These are phyloP conservation scores for Drepana arcuata DNA, from an alignment of 1,140 invertebrate species.

Conservation along the genomic window DNA sequence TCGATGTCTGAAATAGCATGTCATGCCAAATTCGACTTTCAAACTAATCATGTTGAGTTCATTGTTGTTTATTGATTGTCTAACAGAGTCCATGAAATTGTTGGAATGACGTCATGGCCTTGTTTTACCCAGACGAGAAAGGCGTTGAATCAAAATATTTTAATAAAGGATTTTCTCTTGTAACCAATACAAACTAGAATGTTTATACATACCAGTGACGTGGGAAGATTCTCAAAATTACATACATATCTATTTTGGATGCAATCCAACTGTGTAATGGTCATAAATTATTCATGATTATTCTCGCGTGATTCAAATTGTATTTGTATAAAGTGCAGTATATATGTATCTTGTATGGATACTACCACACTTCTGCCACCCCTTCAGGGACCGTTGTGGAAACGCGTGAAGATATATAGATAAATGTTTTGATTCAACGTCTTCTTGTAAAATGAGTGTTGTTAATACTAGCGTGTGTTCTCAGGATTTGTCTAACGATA, in stretches of 20 bases:
- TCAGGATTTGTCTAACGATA: conserved; percentile 79
- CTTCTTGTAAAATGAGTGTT: conserved; percentile 20
- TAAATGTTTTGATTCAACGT: conserved; percentile 20
- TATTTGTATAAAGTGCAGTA: no score
- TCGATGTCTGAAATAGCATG: conserved; percentile 21
- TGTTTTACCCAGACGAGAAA: conserved; percentile 11
- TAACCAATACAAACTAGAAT: no score
- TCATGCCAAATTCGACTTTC: conserved; percentile 32
- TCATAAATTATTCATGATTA: no score
- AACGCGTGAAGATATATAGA: not conserved
- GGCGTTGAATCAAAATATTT: conserved; percentile 21
- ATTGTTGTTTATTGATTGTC: conserved; percentile 30
- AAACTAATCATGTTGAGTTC: conserved; percentile 24
- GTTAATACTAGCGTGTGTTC: conserved; percentile 61
- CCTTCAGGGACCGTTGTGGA: no score
- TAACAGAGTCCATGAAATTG: conserved; percentile 29
- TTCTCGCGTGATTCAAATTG: no score
- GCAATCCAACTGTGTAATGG: no score
- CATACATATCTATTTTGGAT: no score
- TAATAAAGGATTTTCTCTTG: no score
- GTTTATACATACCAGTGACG: no score
- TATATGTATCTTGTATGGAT: no score
- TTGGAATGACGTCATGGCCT: conserved; percentile 28
- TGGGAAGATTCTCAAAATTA: no score
- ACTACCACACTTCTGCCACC: no score